Evolutionary conservation across 2,797 vertebrate genomes (phyloP), one percentile per base, ranked within the genome.

Genomic region (Myotis daubentonii): DNA sequence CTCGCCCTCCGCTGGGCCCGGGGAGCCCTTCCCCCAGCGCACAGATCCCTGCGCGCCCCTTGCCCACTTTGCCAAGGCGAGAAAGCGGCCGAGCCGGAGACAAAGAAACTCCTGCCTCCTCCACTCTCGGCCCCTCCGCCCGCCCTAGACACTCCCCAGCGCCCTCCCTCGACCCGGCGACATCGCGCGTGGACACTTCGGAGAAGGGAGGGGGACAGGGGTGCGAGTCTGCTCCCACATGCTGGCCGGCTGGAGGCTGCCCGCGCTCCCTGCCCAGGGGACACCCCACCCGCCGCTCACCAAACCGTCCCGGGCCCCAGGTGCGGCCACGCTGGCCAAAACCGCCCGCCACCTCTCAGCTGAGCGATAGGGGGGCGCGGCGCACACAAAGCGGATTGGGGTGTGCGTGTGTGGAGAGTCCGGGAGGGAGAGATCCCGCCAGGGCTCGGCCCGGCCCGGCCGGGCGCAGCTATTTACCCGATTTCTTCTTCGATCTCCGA

Each of bases 401-500:
- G 10, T 84, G n/a, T 17, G 38, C 8, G 65, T 22, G 70, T 44
- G 28, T 2, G 55, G 79, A 44, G 86, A 89, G 87, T 41, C 22
- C 30, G 60, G 90, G 60, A 10, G 30, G 76, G 89, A 28, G 84
- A n/a, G 89, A 88, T 81, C 92, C 93, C 75, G 33, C 79, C 66
- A 1, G 60, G 57, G 76, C 66, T 71, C 38, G 28, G 85, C 55
- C 7, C 51, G 19, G 51, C 51, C 2, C 19, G 51, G 8, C 66
- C n/a, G 13, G 53, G 55, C 68, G 38, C 38, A n/a, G 94, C 25
- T 96, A 98, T 98, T 99, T 98, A 99, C 99, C 99, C 98, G 97
- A 98, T 98, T 97, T 99, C 99, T 98, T 99, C 98, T 95, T 99
- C 98, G 97, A 99, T 99, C 99, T 99, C 98, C 91, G 99, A 98